phyloP scores from a whole-genome alignment of 2,797 vertebrate genomes.

The Danio jaintianensis region DNA sequence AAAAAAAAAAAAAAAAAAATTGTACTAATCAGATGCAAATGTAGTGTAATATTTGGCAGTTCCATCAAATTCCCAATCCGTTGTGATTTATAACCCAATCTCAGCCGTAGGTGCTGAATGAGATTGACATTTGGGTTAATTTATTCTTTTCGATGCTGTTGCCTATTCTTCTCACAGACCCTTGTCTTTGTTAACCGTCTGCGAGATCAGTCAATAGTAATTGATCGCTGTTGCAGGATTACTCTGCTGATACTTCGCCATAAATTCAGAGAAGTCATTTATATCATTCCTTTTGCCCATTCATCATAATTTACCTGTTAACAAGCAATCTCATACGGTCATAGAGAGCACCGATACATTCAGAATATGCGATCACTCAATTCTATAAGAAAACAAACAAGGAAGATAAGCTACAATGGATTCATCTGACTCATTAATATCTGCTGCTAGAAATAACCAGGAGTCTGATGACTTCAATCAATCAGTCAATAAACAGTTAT shows the following conservation, averaged over 20 bases:
- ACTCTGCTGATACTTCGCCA: constrained; percentile 63
- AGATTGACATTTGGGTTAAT: constrained; percentile 60
- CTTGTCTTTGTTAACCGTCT: constrained; percentile 56
- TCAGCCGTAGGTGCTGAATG: constrained; percentile 54
- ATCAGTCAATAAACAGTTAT: background rate
- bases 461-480: constrained; percentile 11
- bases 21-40: constrained; percentile 29
- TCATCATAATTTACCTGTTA: constrained; percentile 71
- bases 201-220: constrained; percentile 70
- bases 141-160: constrained; percentile 30
- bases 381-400: constrained; percentile 40
- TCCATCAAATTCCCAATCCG: constrained; percentile 43
- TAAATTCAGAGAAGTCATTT: constrained; percentile 67
- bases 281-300: constrained; percentile 65
- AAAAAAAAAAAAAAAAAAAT: background rate
- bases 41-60: constrained; percentile 22
- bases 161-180: constrained; percentile 57
- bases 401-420: constrained; percentile 19
- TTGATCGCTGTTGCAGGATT: constrained; percentile 71
- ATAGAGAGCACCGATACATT: constrained; percentile 48
- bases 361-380: constrained; percentile 37
- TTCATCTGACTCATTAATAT: constrained; percentile 37
- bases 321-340: constrained; percentile 68
- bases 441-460: constrained; percentile 43
- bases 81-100: constrained; percentile 65